phyloP scores from a whole-genome alignment of 1,140 invertebrate species.

The Lutraria rhynchaena region DNA sequence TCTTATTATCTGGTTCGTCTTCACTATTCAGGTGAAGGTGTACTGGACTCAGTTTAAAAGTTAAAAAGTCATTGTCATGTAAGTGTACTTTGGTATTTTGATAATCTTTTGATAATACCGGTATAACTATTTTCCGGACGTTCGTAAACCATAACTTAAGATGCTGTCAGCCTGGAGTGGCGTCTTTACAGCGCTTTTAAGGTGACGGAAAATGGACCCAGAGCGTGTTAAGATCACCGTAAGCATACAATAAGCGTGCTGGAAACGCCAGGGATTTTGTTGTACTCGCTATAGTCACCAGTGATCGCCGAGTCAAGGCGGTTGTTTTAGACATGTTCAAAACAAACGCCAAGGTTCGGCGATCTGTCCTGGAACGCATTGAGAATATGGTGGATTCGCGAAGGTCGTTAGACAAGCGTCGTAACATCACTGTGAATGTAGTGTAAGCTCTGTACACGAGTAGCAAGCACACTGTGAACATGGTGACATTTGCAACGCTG shows the following conservation, averaged over 20 bases:
- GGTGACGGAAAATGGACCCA: conserved; percentile 3
- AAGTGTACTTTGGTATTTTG: too few relatives aligned
- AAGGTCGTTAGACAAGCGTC: background rate
- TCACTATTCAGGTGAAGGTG: too few relatives aligned
- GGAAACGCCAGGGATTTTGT: background rate
- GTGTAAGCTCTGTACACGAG: background rate
- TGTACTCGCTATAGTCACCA: background rate
- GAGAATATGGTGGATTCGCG: background rate
- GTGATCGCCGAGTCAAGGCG: background rate
- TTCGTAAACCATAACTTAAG: too few relatives aligned
- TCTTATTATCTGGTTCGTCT: too few relatives aligned
- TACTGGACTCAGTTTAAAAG: too few relatives aligned
- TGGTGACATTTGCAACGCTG: background rate
- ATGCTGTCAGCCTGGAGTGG: background rate
- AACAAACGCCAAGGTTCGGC: background rate
- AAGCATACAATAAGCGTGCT: background rate
- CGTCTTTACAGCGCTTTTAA: background rate
- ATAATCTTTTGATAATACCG: too few relatives aligned
- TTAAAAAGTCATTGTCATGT: too few relatives aligned
- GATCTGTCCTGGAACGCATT: background rate
- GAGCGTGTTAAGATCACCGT: conserved; percentile 10
- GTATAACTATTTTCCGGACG: too few relatives aligned
- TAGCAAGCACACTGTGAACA: background rate
- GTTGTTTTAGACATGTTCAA: background rate
- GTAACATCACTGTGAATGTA: background rate